These are phyloP conservation scores for Linepithema humile DNA, from an alignment of 1,140 invertebrate species.

Conservation along the genomic window DNA sequence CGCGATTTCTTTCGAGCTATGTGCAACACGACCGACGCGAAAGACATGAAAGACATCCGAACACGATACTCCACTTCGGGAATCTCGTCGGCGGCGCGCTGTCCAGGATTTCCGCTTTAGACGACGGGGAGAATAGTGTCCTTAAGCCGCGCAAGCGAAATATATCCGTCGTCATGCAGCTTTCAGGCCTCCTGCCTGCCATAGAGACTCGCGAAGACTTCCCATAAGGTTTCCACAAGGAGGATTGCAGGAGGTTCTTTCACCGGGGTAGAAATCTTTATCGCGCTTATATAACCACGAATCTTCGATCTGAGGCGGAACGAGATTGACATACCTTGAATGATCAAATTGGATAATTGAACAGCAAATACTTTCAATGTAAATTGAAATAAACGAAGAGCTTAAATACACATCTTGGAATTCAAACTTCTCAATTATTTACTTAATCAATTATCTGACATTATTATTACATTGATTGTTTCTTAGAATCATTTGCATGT, in stretches of 20 bases:
- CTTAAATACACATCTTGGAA: background rate
- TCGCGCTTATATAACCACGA: background rate
- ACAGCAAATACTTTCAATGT: background rate
- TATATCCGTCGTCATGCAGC: constrained; percentile 54
- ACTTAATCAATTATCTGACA: background rate
- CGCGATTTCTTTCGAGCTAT: constrained; percentile 43
- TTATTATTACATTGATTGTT: background rate
- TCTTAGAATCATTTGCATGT: background rate
- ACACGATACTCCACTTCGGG: constrained; percentile 76
- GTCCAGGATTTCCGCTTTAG: constrained; percentile 65
- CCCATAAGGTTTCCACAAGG: background rate
- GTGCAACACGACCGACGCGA: constrained; percentile 2
- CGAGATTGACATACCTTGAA: background rate
- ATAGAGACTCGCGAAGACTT: constrained; percentile 37
- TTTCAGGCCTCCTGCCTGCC: constrained; percentile 41
- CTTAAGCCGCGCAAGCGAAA: constrained; percentile 41
- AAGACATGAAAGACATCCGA: constrained; percentile 57
- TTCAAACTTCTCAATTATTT: too few relatives aligned
- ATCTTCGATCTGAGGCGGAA: background rate
- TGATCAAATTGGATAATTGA: background rate
- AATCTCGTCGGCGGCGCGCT: constrained; percentile 58
- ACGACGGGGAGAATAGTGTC: constrained; percentile 21
- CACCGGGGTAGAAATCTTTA: background rate
- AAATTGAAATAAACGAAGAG: background rate
- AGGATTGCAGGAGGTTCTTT: background rate